Conservation (phyloP, 2,113 vertebrate genomes). For the Malaclemys terrapin region DNA sequence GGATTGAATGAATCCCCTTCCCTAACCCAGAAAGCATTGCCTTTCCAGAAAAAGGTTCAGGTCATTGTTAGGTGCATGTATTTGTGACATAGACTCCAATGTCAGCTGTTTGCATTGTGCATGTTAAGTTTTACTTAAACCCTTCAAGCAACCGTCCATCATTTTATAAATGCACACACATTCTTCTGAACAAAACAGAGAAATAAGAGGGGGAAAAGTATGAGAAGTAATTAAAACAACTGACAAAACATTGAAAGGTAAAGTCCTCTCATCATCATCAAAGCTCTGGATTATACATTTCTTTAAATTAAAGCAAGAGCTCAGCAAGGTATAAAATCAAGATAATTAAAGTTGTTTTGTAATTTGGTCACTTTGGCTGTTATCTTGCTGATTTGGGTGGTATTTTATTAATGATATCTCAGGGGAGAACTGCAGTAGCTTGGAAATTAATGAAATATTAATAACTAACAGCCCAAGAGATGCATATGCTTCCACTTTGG, state of each 20-base stretch:
- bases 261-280: constrained; percentile 67
- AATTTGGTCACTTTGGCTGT: constrained; percentile 76
- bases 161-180: constrained; percentile 1
- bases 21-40: background rate
- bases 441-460: constrained; percentile 85
- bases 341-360: constrained; percentile 80
- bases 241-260: constrained; percentile 47
- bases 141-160: background rate
- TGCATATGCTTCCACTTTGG: constrained; percentile 55
- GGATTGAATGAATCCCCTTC: background rate
- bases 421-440: constrained; percentile 75
- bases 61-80: background rate
- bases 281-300: constrained; percentile 65
- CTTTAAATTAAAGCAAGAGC: constrained; percentile 57
- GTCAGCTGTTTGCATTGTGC: accelerated
- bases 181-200: constrained; percentile 1
- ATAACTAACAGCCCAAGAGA: constrained; percentile 71
- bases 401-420: constrained; percentile 87
- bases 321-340: constrained; percentile 66
- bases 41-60: accelerated
- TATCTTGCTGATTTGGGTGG: constrained; percentile 81
- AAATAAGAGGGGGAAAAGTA: background rate
- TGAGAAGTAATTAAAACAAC: constrained; percentile 73
- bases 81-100: background rate
- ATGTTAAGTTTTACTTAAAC: background rate